phyloP scores from a whole-genome alignment of 2,888 invertebrate species.

The Ectemnius cavifrons region DNA sequence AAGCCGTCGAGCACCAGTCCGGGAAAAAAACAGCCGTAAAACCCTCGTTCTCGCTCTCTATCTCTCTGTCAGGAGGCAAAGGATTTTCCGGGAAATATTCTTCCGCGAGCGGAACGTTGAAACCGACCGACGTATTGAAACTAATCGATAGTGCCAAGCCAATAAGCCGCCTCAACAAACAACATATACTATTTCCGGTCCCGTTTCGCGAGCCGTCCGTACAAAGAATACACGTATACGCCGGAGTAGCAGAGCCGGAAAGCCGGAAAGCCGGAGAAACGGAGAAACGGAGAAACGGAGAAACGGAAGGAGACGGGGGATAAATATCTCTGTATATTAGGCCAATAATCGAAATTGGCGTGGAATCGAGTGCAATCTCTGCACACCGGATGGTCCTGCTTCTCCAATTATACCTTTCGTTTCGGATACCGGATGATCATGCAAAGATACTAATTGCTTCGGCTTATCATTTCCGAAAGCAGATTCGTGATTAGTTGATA shows the following conservation, averaged over 20 bases:
- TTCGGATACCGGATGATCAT: neutral
- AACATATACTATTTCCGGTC: slow-evolving; percentile 12
- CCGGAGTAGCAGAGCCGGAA: neutral
- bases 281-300: slow-evolving; percentile 14
- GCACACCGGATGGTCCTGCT: slow-evolving; percentile 8
- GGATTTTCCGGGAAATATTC: neutral
- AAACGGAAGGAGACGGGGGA: neutral
- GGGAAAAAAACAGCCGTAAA: slow-evolving; percentile 6
- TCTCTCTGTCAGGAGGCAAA: neutral
- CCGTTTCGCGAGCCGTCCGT: slow-evolving; percentile 25
- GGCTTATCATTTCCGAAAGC: no score
- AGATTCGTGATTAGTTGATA: no score
- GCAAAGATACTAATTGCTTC: neutral
- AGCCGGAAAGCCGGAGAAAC: neutral
- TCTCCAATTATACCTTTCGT: slow-evolving; percentile 30
- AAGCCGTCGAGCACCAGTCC: no score
- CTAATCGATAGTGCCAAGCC: slow-evolving; percentile 44
- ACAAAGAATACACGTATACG: slow-evolving; percentile 28
- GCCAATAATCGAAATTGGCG: slow-evolving; percentile 27
- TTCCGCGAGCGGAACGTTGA: neutral
- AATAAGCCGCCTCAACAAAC: slow-evolving; percentile 38
- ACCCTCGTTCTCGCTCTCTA: neutral
- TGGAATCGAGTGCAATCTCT: slow-evolving; percentile 38
- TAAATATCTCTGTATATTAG: slow-evolving; percentile 25
- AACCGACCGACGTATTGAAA: slow-evolving; percentile 19